Evolutionary conservation across 2,113 vertebrate species (phyloP).

Genomic region (Porphyrio hochstetteri): DNA sequence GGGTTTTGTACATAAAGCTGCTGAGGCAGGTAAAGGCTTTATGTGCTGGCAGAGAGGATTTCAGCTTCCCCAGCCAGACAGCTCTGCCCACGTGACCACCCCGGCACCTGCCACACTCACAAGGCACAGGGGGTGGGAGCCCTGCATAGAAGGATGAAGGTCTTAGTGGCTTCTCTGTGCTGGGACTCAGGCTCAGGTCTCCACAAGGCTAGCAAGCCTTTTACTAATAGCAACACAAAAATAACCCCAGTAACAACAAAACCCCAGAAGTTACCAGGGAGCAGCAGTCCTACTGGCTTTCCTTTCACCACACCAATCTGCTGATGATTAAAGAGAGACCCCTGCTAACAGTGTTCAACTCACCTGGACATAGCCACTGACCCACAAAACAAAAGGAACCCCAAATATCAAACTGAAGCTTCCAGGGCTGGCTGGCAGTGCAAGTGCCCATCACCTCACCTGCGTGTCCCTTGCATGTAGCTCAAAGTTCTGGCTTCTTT

Average conservation of each 20-base stretch:
- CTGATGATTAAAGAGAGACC: not conserved
- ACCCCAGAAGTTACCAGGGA: not conserved
- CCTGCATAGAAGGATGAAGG: no score
- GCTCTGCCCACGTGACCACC: not conserved
- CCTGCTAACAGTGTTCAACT: not conserved
- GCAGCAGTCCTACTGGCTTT: not conserved
- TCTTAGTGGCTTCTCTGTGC: accelerated
- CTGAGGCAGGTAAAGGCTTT: slow-evolving; percentile 46
- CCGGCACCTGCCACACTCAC: not conserved
- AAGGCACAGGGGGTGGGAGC: not conserved
- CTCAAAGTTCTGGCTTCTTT: not conserved
- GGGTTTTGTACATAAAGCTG: not conserved
- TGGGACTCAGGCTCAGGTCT: not conserved
- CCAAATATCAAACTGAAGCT: not conserved
- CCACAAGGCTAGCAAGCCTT: not conserved
- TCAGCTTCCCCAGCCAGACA: not conserved
- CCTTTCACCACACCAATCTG: not conserved
- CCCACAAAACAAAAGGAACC: not conserved
- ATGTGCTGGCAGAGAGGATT: slow-evolving; percentile 18
- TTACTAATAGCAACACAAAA: not conserved
- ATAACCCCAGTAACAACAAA: not conserved
- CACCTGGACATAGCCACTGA: not conserved
- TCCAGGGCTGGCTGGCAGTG: not conserved
- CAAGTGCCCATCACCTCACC: not conserved
- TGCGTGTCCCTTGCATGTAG: accelerated